These are phyloP conservation scores for Thamnaconus septentrionalis DNA, from an alignment of 2,113 vertebrate species.

Conservation along the genomic window DNA sequence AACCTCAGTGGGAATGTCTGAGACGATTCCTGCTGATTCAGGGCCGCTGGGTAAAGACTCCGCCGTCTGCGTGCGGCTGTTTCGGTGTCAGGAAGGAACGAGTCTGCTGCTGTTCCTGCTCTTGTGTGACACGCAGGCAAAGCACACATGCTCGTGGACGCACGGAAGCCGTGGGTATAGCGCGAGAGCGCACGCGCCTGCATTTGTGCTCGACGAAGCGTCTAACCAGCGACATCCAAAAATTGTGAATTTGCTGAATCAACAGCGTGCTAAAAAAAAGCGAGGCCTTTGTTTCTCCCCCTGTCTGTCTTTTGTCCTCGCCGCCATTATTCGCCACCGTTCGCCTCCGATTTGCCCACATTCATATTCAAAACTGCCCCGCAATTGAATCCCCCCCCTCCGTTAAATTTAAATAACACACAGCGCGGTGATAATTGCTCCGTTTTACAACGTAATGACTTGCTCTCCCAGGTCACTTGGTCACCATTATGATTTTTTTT, in stretches of 20 bases:
- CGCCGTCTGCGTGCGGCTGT: conserved; percentile 18
- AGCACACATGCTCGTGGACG: conserved; percentile 6
- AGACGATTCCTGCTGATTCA: conserved; percentile 61
- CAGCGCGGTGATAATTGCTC: conserved; percentile 1
- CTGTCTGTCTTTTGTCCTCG: not conserved
- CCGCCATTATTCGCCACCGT: conserved; percentile 2
- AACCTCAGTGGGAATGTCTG: conserved; percentile 54
- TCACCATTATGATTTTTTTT: conserved; percentile 35
- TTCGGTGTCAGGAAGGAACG: conserved; percentile 10
- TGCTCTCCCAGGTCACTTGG: conserved; percentile 27
- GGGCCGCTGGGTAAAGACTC: conserved; percentile 46
- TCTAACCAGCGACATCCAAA: conserved; percentile 36
- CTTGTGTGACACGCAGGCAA: conserved; percentile 27
- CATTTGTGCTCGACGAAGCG: conserved; percentile 36
- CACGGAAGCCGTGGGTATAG: conserved; percentile 23
- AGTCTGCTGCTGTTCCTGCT: conserved; percentile 3
- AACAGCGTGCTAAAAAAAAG: conserved; percentile 26
- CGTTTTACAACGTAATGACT: conserved; percentile 34
- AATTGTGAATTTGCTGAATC: conserved; percentile 41
- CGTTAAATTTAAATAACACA: conserved; percentile 16
- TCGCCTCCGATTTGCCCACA: not conserved
- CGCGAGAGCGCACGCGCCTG: conserved; percentile 31
- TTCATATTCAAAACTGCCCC: conserved; percentile 30
- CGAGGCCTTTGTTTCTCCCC: not conserved
- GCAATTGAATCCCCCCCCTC: conserved; percentile 19